phyloP scores from a whole-genome alignment of 2,888 invertebrate genomes.

The Ophraella communa region DNA sequence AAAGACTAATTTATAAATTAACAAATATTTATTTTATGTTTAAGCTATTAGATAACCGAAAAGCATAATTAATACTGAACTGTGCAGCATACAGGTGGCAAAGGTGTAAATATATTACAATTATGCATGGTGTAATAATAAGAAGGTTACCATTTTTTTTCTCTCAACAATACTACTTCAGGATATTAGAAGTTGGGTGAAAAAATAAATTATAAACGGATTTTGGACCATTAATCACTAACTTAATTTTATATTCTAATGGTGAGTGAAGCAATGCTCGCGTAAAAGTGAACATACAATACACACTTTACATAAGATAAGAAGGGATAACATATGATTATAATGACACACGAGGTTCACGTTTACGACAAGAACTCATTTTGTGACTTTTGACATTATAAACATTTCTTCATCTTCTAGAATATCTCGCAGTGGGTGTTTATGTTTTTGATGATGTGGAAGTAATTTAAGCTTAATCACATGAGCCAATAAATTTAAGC shows the following conservation, averaged over 20 bases:
- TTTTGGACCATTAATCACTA: neutral
- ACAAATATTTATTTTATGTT: too few relatives aligned
- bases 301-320: neutral
- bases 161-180: too few relatives aligned
- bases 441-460: slow-evolving; percentile 34
- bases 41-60: too few relatives aligned
- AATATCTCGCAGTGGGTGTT: slow-evolving; percentile 1
- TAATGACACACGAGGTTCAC: neutral
- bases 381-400: slow-evolving; percentile 3
- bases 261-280: neutral
- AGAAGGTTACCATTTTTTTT: too few relatives aligned
- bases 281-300: neutral
- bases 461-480: slow-evolving; percentile 21
- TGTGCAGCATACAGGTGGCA: too few relatives aligned
- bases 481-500: slow-evolving; percentile 31
- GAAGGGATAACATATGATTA: neutral
- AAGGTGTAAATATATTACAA: too few relatives aligned
- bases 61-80: too few relatives aligned
- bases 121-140: too few relatives aligned
- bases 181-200: too few relatives aligned
- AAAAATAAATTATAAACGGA: neutral
- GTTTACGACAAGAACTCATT: neutral
- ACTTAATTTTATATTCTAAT: neutral
- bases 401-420: slow-evolving; percentile 4
- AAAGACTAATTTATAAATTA: too few relatives aligned